A percentile compares a stretch with the other conserved stretches of the same genome.
These are phyloP conservation scores for Columba janthina DNA, from an alignment of 2,113 vertebrate species.

Conservation along the genomic window DNA sequence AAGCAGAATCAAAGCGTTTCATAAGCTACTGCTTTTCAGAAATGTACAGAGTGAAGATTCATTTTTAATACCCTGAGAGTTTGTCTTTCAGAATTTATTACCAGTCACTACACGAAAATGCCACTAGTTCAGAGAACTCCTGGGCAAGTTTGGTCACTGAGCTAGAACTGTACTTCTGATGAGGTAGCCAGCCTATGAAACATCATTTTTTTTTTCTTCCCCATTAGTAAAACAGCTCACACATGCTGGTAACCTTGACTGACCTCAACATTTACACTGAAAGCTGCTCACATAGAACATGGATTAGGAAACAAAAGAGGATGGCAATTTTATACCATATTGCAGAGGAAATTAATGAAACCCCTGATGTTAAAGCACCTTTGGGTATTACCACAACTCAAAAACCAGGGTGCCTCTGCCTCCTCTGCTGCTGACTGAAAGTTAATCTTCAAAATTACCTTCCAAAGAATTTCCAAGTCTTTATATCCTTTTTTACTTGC, in stretches of 20 bases:
- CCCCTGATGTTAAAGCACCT: not conserved
- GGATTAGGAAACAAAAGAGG: not conserved
- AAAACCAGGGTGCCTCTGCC: not conserved
- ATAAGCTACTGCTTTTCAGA: not conserved
- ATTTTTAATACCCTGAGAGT: not conserved
- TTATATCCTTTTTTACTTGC: not conserved
- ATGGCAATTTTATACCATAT: not conserved
- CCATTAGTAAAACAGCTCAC: not conserved
- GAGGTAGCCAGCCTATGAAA: not conserved
- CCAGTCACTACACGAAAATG: not conserved
- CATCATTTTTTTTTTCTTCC: not conserved
- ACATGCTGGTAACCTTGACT: not conserved
- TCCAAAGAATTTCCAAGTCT: not conserved
- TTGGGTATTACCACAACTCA: not conserved
- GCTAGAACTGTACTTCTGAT: not conserved
- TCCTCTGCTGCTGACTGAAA: not conserved
- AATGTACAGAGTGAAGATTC: not conserved
- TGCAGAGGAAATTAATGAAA: not conserved
- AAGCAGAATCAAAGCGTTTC: not conserved
- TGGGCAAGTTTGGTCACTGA: not conserved
- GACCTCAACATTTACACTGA: not conserved
- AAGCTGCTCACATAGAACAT: not conserved
- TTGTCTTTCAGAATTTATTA: not conserved
- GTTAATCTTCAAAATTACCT: not conserved
- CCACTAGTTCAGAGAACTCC: not conserved